Evolutionary conservation across 64 coral and sea anemone genomes (phyloP).

Genomic region (Stichodactyla helianthus): DNA sequence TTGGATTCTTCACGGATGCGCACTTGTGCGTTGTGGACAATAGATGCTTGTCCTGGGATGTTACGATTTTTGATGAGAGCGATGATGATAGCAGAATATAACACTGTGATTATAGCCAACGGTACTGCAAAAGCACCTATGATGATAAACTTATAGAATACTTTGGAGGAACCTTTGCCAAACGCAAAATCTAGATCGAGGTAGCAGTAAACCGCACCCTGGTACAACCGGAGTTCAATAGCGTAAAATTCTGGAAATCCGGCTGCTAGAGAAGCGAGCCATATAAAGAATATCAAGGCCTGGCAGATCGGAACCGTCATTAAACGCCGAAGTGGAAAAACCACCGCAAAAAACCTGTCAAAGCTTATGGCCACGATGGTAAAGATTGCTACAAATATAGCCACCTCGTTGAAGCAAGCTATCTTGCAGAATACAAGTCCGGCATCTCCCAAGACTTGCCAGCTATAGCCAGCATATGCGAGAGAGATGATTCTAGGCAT

Average conservation of each 20-base stretch:
- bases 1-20: slow-evolving; percentile 32
- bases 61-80: slow-evolving; percentile 23
- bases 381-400: slow-evolving; percentile 53
- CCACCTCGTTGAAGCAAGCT: slow-evolving; percentile 46
- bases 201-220: slow-evolving; percentile 26
- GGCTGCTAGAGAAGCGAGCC: slow-evolving; percentile 37
- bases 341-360: slow-evolving; percentile 60
- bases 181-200: slow-evolving; percentile 49
- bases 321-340: slow-evolving; percentile 45
- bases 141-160: slow-evolving; percentile 44
- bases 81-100: slow-evolving; percentile 57
- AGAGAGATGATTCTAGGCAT: slow-evolving; percentile 67
- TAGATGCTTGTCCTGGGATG: slow-evolving; percentile 18
- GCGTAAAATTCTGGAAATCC: slow-evolving; percentile 37
- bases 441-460: slow-evolving; percentile 32
- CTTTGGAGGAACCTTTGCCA: slow-evolving; percentile 33
- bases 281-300: slow-evolving; percentile 17
- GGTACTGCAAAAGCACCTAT: slow-evolving; percentile 47
- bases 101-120: slow-evolving; percentile 27
- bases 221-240: not conserved
- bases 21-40: not conserved
- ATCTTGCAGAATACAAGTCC: slow-evolving; percentile 52
- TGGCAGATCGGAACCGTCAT: slow-evolving; percentile 22
- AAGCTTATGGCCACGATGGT: slow-evolving; percentile 61
- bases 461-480: slow-evolving; percentile 48